Conservation (phyloP, 2,113 vertebrate genomes). For the Myiopsitta monachus region DNA sequence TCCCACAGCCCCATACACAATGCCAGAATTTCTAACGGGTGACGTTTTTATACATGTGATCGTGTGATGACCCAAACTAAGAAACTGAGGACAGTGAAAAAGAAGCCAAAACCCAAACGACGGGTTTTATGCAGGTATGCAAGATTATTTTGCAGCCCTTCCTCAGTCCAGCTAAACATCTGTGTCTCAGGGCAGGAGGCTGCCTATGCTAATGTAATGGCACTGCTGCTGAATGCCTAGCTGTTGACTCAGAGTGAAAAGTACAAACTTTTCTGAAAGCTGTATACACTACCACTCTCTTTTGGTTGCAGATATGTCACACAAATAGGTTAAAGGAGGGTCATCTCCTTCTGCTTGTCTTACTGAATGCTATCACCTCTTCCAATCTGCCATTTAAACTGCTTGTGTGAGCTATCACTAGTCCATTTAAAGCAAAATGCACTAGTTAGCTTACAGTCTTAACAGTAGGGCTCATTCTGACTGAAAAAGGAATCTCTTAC, state of each 20-base stretch:
- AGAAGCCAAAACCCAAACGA: neutral
- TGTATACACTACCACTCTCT: neutral
- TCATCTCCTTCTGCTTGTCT: neutral
- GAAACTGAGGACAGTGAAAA: neutral
- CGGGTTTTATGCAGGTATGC: neutral
- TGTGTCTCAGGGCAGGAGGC: neutral
- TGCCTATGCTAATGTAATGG: neutral
- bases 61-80: neutral
- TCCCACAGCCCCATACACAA: neutral
- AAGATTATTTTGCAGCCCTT: neutral
- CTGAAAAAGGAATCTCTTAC: neutral
- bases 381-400: neutral
- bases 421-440: neutral
- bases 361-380: neutral
- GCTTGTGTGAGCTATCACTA: neutral
- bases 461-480: neutral
- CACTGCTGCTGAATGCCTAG: neutral
- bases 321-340: neutral
- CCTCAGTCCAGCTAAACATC: neutral
- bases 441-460: neutral
- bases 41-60: neutral
- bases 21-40: neutral
- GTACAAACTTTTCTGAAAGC: neutral
- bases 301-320: neutral
- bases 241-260: conserved; percentile 3